Conservation (phyloP, 2,797 vertebrate genomes). For the Pachyuromys duprasi region DNA sequence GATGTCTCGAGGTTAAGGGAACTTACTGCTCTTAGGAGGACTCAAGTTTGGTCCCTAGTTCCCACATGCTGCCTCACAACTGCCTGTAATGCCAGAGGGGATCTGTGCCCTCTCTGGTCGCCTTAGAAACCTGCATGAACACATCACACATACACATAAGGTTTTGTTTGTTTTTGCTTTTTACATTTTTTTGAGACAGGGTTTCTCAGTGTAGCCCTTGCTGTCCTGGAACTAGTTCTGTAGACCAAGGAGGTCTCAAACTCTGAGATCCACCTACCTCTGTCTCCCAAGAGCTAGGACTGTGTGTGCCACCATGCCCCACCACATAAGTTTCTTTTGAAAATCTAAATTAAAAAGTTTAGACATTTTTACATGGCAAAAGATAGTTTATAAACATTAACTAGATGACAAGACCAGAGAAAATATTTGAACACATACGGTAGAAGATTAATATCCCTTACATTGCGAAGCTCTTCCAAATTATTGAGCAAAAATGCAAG, state of each 20-base stretch:
- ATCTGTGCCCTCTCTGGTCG: neutral
- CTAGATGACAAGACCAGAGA: conserved; percentile 39
- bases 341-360: neutral
- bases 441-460: neutral
- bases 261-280: neutral
- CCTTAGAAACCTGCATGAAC: neutral
- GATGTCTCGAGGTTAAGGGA: neutral
- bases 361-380: neutral
- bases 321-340: neutral
- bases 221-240: neutral
- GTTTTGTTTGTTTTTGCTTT: neutral
- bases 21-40: neutral
- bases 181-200: neutral
- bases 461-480: conserved; percentile 6
- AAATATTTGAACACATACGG: conserved; percentile 35
- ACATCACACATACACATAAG: neutral
- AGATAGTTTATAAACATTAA: neutral
- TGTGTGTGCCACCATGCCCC: neutral
- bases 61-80: neutral
- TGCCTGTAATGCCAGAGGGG: neutral
- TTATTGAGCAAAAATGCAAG: neutral
- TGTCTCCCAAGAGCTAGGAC: neutral
- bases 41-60: neutral
- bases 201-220: neutral
- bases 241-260: neutral